These are phyloP conservation scores for Pteria penguin DNA, from an alignment of 2,888 invertebrate species.

Conservation along the genomic window DNA sequence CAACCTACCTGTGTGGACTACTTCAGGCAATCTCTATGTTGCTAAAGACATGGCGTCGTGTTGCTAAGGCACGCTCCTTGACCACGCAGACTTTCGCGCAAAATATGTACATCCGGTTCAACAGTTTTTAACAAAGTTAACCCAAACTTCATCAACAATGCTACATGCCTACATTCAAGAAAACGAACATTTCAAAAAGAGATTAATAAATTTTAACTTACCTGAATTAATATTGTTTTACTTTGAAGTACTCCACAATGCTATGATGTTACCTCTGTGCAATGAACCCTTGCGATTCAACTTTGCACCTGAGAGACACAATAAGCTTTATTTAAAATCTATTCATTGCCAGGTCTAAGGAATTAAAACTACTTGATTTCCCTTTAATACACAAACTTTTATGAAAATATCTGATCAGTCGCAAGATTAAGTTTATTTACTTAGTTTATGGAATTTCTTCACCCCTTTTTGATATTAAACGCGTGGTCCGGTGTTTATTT, in stretches of 20 bases:
- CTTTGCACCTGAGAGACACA: background rate
- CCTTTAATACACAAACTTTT: background rate
- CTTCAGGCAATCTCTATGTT: slow-evolving; percentile 40
- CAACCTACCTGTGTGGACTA: background rate
- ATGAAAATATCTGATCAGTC: background rate
- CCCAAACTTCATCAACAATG: too few species aligned
- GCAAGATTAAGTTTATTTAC: background rate
- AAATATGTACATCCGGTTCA: slow-evolving; percentile 25
- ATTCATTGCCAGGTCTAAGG: background rate
- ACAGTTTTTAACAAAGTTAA: too few species aligned
- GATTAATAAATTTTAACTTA: too few species aligned
- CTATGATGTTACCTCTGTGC: too few species aligned
- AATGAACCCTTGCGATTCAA: background rate
- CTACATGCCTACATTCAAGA: too few species aligned
- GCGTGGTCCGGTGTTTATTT: too few species aligned
- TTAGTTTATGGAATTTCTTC: background rate
- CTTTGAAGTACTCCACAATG: too few species aligned
- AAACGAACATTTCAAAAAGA: too few species aligned
- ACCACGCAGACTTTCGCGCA: slow-evolving; percentile 34
- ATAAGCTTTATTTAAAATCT: background rate
- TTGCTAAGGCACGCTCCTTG: slow-evolving; percentile 50
- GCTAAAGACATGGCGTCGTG: slow-evolving; percentile 64
- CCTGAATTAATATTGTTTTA: too few species aligned
- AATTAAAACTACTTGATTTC: background rate
- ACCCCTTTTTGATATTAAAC: background rate